These are phyloP conservation scores for Habrosyne pyritoides DNA, from an alignment of 2,888 invertebrate species.

Conservation along the genomic window DNA sequence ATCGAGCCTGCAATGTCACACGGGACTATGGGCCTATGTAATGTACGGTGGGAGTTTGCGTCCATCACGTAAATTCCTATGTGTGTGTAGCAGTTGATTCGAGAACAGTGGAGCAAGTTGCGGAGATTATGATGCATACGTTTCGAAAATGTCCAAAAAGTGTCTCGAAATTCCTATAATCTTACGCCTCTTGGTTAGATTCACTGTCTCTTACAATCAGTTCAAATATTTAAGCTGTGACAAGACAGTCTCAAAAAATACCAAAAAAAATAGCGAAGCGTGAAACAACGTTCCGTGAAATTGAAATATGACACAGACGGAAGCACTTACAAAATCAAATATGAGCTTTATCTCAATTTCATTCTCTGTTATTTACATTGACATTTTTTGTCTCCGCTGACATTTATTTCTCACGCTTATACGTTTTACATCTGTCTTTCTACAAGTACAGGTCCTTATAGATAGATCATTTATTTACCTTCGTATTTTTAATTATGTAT, in stretches of 20 bases:
- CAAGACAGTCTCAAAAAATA: not conserved
- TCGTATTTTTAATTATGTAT: too few relatives aligned
- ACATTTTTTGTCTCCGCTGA: not conserved
- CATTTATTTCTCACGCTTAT: not conserved
- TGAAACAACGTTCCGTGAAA: not conserved
- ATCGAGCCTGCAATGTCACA: constrained; percentile 52
- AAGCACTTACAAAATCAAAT: constrained; percentile 13
- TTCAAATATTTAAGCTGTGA: not conserved
- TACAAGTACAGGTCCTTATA: too few relatives aligned
- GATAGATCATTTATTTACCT: too few relatives aligned
- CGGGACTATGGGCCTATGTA: constrained; percentile 42
- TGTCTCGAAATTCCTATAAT: too few relatives aligned
- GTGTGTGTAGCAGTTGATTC: constrained; percentile 11
- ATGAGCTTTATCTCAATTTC: not conserved
- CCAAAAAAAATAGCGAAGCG: not conserved
- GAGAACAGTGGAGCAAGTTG: not conserved
- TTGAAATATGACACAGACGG: not conserved
- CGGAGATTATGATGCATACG: not conserved
- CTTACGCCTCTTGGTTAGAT: too few relatives aligned
- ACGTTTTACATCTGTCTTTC: not conserved
- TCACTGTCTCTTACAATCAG: too few relatives aligned
- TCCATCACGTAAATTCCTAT: constrained; percentile 52
- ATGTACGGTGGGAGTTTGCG: constrained; percentile 55
- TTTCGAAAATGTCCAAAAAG: too few relatives aligned
- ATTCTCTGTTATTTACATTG: not conserved